Evolutionary conservation across 2,888 invertebrate species (phyloP).

Genomic region (Ashinkailepas kermadecensis): DNA sequence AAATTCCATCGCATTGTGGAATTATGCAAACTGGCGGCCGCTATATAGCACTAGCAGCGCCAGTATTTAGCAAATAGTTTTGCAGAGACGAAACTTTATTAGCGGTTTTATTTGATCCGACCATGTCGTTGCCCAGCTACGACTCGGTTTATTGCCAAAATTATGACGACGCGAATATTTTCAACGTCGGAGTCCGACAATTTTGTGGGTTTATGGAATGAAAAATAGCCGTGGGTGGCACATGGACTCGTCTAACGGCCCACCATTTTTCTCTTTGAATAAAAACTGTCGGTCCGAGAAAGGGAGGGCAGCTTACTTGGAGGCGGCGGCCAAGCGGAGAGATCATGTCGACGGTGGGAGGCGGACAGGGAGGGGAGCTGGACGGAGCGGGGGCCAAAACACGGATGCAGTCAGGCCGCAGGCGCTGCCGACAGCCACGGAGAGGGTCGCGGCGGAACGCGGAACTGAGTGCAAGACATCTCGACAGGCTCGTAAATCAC

Average conservation of each 20-base stretch:
- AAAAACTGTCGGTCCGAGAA: neutral
- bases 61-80: constrained; percentile 20
- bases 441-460: neutral
- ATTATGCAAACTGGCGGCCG: constrained; percentile 14
- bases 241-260: constrained; percentile 18
- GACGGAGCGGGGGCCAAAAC: too few species aligned
- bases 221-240: constrained; percentile 12
- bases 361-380: too few species aligned
- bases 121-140: neutral
- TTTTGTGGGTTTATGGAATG: constrained; percentile 15
- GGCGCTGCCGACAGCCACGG: neutral
- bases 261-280: constrained; percentile 6
- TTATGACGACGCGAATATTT: constrained; percentile 20
- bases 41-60: neutral
- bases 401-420: too few species aligned
- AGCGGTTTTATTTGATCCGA: constrained; percentile 19
- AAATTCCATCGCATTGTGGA: neutral
- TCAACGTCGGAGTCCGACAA: constrained; percentile 8
- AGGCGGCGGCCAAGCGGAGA: neutral
- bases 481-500: too few species aligned
- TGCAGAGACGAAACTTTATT: constrained; percentile 19
- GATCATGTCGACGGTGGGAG: too few species aligned
- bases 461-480: neutral
- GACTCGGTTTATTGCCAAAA: neutral
- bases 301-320: neutral